These are phyloP conservation scores for Aldrovandia affinis DNA, from an alignment of 2,797 vertebrate species.

Conservation along the genomic window DNA sequence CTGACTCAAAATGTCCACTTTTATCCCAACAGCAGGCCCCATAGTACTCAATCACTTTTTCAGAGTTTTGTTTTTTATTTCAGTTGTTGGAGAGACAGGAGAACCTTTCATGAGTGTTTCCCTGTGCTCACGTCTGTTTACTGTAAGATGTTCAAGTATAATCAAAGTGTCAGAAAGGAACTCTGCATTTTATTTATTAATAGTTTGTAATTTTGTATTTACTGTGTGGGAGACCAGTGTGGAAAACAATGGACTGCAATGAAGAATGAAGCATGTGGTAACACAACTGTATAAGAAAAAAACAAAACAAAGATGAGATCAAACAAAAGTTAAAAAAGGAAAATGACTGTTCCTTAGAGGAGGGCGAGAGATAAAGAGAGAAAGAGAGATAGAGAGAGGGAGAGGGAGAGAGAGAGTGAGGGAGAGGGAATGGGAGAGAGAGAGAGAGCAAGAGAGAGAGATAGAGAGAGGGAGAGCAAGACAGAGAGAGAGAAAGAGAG, in stretches of 20 bases:
- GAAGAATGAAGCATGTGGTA: background rate
- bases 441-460: too few relatives aligned
- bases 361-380: background rate
- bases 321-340: background rate
- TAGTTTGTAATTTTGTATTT: background rate
- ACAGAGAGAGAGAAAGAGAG: background rate
- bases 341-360: background rate
- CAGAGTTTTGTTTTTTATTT: too few relatives aligned
- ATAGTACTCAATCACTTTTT: too few relatives aligned
- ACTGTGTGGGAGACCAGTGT: background rate
- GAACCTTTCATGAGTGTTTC: too few relatives aligned
- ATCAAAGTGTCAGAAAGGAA: background rate
- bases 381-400: too few relatives aligned
- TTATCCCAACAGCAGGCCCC: too few relatives aligned
- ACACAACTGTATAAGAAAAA: background rate
- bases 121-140: too few relatives aligned
- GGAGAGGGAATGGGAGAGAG: too few relatives aligned
- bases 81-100: too few relatives aligned
- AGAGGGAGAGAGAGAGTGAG: conserved; percentile 21
- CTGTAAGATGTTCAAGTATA: too few relatives aligned
- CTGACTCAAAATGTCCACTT: too few relatives aligned
- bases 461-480: too few relatives aligned
- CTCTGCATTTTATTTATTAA: background rate
- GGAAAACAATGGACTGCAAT: background rate
- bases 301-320: conserved; percentile 1